Percentiles rank a stretch among this genome's conserved stretches.
Evolutionary conservation across 2,113 vertebrate species (phyloP).

Genomic region (Sitta europaea): DNA sequence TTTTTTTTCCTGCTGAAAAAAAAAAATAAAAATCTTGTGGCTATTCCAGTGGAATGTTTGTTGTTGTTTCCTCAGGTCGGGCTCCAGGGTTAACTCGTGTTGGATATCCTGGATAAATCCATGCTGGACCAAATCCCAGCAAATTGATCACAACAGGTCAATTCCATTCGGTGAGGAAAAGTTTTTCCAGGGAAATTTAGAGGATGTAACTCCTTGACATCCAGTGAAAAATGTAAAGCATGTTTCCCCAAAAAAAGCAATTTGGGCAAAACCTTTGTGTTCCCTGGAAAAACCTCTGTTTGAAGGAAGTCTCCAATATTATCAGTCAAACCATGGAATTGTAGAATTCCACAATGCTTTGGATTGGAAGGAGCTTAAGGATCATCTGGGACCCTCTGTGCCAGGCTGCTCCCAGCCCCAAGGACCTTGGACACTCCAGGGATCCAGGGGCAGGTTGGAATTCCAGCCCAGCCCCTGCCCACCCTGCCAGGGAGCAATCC

Average conservation of each 20-base stretch:
- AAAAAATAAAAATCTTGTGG: not conserved
- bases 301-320: not conserved
- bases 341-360: not conserved
- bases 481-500: not conserved
- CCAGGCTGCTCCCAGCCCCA: not conserved
- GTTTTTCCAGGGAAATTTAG: not conserved
- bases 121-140: not conserved
- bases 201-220: not conserved
- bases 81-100: not conserved
- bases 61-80: slow-evolving; percentile 6
- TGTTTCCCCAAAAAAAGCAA: not conserved
- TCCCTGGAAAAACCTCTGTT: not conserved
- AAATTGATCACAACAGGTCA: not conserved
- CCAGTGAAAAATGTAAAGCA: not conserved
- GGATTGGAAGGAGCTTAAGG: not conserved
- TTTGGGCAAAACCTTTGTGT: not conserved
- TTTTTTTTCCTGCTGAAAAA: not conserved
- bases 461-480: fast-evolving
- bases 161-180: not conserved
- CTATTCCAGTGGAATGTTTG: slow-evolving; percentile 20
- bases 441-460: not conserved
- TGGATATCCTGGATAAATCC: not conserved
- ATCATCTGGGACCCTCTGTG: not conserved
- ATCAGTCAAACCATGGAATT: not conserved
- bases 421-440: not conserved